phyloP scores from a whole-genome alignment of 2,888 invertebrate species.

The Drosophila tanythrix region DNA sequence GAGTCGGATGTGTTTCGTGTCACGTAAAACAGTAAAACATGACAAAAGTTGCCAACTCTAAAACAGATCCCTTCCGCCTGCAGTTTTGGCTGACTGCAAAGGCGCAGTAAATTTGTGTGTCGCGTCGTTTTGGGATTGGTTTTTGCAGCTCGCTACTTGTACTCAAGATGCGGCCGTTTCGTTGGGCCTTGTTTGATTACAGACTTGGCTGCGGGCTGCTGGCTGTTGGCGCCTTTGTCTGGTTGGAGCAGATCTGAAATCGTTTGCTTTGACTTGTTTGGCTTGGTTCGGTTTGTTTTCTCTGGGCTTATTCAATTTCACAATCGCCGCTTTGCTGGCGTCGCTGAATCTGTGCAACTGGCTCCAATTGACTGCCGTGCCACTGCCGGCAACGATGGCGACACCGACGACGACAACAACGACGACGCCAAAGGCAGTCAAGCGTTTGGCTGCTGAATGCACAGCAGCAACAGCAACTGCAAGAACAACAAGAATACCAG shows the following conservation, averaged over 20 bases:
- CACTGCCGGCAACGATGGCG: slow-evolving; percentile 57
- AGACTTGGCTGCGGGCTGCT: background rate
- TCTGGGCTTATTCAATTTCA: slow-evolving; percentile 70
- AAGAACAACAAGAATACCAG: slow-evolving; percentile 20
- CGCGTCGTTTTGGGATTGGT: slow-evolving; percentile 30
- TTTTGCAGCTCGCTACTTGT: slow-evolving; percentile 7
- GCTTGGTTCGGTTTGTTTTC: slow-evolving; percentile 30
- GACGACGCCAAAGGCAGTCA: slow-evolving; percentile 61
- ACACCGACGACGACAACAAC: slow-evolving; percentile 26
- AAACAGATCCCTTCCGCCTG: slow-evolving; percentile 4
- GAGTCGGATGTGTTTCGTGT: background rate
- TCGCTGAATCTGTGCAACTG: slow-evolving; percentile 61
- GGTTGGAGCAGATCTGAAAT: background rate
- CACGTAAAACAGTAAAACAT: background rate
- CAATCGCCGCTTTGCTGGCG: slow-evolving; percentile 63
- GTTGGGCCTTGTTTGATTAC: slow-evolving; percentile 3
- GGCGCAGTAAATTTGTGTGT: slow-evolving; percentile 66
- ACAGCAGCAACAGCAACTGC: slow-evolving; percentile 38
- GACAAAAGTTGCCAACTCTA: background rate
- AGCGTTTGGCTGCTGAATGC: slow-evolving; percentile 66
- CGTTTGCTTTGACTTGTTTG: background rate
- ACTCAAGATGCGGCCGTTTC: background rate
- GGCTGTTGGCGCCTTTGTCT: background rate
- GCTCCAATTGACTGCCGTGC: slow-evolving; percentile 77
- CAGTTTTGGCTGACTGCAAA: slow-evolving; percentile 45